Percentiles rank a stretch among this genome's conserved stretches.
These are phyloP conservation scores for Danaus melanippus DNA, from an alignment of 1,140 invertebrate genomes.

Conservation along the genomic window DNA sequence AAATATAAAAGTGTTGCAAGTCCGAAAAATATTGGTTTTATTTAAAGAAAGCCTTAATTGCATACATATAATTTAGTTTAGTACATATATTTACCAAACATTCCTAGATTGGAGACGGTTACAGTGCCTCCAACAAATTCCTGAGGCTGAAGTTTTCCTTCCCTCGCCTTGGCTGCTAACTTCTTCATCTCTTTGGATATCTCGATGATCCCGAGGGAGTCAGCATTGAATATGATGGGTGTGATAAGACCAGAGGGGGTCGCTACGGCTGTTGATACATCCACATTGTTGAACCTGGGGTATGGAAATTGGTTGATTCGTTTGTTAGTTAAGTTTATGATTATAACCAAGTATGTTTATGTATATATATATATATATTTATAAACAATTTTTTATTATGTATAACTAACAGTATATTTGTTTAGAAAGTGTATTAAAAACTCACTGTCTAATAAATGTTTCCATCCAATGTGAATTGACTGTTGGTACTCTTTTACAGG, in stretches of 20 bases:
- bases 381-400: too few relatives aligned
- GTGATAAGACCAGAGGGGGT: conserved; percentile 97
- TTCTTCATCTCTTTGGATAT: conserved; percentile 90
- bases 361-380: too few relatives aligned
- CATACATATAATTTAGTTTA: too few relatives aligned
- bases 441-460: conserved; percentile 94
- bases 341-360: too few relatives aligned
- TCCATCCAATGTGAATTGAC: conserved; percentile 97
- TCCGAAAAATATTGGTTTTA: too few relatives aligned
- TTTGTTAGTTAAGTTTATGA: too few relatives aligned
- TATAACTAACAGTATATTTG: neutral
- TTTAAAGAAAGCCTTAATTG: too few relatives aligned
- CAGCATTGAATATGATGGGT: conserved; percentile 96
- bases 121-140: conserved; percentile 96
- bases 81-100: conserved; percentile 85
- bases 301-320: too few relatives aligned
- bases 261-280: conserved; percentile 97
- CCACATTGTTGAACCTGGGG: conserved; percentile 86
- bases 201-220: conserved; percentile 91
- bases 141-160: conserved; percentile 94
- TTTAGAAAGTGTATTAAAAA: conserved; percentile 10
- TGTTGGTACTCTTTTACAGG: conserved; percentile 94
- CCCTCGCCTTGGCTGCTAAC: conserved; percentile 91
- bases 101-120: conserved; percentile 96
- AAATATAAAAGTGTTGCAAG: too few relatives aligned